Conservation (phyloP, 2,888 invertebrate species). For the Lycaena phlaeas region DNA sequence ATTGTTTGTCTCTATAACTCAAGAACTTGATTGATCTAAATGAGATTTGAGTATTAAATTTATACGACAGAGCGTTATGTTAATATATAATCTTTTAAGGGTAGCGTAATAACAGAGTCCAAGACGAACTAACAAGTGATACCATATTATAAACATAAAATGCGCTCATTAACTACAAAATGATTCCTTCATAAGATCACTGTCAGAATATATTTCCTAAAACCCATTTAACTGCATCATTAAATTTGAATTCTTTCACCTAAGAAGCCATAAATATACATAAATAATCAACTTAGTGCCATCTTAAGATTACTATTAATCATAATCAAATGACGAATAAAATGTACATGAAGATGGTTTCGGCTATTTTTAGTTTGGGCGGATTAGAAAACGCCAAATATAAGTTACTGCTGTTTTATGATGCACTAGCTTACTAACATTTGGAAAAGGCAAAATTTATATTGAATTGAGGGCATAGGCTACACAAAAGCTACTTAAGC, state of each 20-base stretch:
- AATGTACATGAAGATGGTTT: neutral
- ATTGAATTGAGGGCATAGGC: too few relatives aligned
- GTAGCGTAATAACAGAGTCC: too few relatives aligned
- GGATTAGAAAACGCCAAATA: neutral
- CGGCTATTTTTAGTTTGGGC: too few relatives aligned
- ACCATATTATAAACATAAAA: too few relatives aligned
- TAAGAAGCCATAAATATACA: neutral
- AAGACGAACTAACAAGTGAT: too few relatives aligned
- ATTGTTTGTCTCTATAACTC: too few relatives aligned
- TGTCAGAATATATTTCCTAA: neutral
- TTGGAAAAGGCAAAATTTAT: neutral
- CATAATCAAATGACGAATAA: neutral
- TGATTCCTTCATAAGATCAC: too few relatives aligned
- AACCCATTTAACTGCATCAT: neutral
- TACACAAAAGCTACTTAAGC: too few relatives aligned
- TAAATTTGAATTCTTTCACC: neutral
- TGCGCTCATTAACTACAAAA: neutral
- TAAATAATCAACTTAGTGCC: conserved; percentile 3
- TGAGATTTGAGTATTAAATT: too few relatives aligned
- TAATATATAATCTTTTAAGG: too few relatives aligned
- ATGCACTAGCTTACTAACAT: neutral
- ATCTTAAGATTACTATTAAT: neutral
- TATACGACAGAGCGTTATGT: too few relatives aligned
- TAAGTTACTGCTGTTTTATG: conserved; percentile 1
- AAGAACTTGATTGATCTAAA: too few relatives aligned